phyloP scores from a whole-genome alignment of 2,888 invertebrate genomes.

The Amiota mariae region DNA sequence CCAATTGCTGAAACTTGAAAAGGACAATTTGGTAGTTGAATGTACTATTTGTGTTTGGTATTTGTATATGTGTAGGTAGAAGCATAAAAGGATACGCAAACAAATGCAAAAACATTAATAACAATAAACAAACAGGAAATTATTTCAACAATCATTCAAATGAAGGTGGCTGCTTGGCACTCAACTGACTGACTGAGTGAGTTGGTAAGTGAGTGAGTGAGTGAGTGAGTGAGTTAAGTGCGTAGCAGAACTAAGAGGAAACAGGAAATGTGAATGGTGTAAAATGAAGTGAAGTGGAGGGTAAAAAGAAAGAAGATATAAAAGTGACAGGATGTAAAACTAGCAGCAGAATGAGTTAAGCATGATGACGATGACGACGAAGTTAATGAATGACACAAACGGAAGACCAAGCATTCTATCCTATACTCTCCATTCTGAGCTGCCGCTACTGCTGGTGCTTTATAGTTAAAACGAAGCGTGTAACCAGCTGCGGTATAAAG shows the following conservation, averaged over 20 bases:
- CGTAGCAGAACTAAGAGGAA: not conserved
- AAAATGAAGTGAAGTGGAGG: not conserved
- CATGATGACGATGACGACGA: too few species aligned
- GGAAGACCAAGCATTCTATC: not conserved
- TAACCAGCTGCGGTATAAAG: not conserved
- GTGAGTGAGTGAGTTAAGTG: too few species aligned
- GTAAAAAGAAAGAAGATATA: too few species aligned
- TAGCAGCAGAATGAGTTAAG: too few species aligned
- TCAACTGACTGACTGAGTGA: too few species aligned
- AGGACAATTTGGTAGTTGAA: not conserved
- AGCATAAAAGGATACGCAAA: not conserved
- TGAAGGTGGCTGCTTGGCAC: not conserved
- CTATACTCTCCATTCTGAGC: too few species aligned
- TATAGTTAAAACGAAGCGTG: not conserved
- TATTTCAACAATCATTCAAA: slow-evolving; percentile 7
- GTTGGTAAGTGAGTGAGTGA: too few species aligned
- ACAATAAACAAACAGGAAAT: not conserved
- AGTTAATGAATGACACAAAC: not conserved
- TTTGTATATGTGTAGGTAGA: not conserved
- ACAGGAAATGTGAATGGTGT: not conserved
- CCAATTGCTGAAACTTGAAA: not conserved
- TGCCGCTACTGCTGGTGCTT: too few species aligned
- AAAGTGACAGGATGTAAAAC: too few species aligned
- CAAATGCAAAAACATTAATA: slow-evolving; percentile 4
- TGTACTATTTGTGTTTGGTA: too few species aligned